phyloP scores from a whole-genome alignment of 2,113 vertebrate genomes.

The Smithornis capensis region DNA sequence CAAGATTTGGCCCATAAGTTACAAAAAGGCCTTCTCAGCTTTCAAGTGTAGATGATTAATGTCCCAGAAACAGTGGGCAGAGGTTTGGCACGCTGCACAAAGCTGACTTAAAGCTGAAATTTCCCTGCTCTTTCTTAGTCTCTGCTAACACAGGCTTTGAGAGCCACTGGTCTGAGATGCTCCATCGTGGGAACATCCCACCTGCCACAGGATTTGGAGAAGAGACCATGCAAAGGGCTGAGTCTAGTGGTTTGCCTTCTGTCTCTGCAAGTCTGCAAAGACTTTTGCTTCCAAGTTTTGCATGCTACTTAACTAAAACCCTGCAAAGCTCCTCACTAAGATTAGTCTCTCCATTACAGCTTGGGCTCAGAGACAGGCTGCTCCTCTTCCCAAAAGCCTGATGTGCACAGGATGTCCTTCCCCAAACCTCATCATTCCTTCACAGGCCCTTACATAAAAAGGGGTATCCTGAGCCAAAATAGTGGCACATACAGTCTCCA shows the following conservation, averaged over 20 bases:
- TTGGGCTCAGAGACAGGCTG: neutral
- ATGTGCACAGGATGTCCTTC: neutral
- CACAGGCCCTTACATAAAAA: neutral
- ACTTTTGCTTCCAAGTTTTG: neutral
- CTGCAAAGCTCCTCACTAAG: neutral
- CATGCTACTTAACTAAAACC: neutral
- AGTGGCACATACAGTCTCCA: neutral
- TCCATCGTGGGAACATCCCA: neutral
- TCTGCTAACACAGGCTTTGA: neutral
- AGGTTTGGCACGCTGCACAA: constrained; percentile 21
- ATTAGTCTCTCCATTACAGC: neutral
- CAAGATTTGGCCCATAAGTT: neutral
- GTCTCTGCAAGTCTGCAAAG: neutral
- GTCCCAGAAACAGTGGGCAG: constrained; percentile 46
- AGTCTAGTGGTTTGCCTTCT: neutral
- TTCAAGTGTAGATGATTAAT: neutral
- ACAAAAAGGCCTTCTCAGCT: neutral
- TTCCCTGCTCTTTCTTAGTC: neutral
- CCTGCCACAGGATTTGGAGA: neutral
- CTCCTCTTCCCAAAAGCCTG: neutral
- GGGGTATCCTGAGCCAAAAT: neutral
- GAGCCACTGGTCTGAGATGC: neutral
- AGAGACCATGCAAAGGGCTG: neutral
- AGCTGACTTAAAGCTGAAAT: neutral
- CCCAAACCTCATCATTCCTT: neutral